Evolutionary conservation across 2,888 invertebrate species (phyloP).

Genomic region (Dryomyza anilis): DNA sequence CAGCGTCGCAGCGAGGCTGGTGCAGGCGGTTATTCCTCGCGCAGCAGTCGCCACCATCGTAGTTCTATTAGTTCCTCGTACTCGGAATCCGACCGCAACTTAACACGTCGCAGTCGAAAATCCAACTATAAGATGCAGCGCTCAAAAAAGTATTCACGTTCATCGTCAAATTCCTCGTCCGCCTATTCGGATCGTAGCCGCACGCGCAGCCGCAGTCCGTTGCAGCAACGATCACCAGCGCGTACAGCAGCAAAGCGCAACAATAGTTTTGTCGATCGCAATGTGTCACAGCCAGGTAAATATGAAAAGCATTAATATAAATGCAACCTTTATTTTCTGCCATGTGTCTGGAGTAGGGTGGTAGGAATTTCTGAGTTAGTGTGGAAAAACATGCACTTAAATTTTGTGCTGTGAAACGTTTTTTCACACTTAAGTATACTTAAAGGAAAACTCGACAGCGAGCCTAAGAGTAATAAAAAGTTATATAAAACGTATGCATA

Average conservation of each 20-base stretch:
- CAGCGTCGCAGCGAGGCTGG: conserved; percentile 43
- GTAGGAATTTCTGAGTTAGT: too few species aligned
- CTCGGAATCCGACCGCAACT: conserved; percentile 49
- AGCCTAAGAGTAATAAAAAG: too few species aligned
- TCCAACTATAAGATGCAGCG: conserved; percentile 49
- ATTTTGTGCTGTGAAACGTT: too few species aligned
- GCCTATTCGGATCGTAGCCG: conserved; percentile 46
- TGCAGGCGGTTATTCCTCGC: conserved; percentile 52
- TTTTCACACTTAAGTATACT: too few species aligned
- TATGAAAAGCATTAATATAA: too few species aligned
- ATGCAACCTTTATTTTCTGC: too few species aligned
- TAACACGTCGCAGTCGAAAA: conserved; percentile 33
- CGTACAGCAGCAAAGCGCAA: conserved; percentile 41
- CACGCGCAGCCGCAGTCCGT: conserved; percentile 32
- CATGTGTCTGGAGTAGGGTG: too few species aligned
- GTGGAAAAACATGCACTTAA: too few species aligned
- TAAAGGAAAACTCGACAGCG: too few species aligned
- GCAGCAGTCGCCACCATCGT: conserved; percentile 54
- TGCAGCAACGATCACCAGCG: conserved; percentile 39
- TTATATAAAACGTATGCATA: too few species aligned
- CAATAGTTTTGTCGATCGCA: conserved; percentile 45
- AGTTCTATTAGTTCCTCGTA: conserved; percentile 57
- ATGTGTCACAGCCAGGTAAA: conserved; percentile 52
- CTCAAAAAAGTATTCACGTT: conserved; percentile 43
- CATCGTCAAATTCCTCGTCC: conserved; percentile 41